These are phyloP conservation scores for Neolamprologus ventralis DNA, from an alignment of 2,113 vertebrate genomes.

Conservation along the genomic window DNA sequence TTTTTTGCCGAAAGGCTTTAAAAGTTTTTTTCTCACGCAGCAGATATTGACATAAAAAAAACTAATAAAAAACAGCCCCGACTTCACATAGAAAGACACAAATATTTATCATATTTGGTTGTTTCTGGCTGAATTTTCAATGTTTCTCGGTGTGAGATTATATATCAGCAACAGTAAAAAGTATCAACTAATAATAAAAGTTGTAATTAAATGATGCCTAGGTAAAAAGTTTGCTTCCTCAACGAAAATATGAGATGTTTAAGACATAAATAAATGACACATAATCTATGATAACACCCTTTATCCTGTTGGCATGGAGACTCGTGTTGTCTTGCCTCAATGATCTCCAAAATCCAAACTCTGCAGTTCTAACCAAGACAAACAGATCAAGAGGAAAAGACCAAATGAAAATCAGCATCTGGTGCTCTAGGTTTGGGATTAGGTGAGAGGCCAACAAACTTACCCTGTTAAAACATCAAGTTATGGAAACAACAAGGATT, in stretches of 20 bases:
- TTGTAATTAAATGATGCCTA: not conserved
- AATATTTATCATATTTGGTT: not conserved
- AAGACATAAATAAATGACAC: not conserved
- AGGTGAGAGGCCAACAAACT: not conserved
- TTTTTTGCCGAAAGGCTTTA: not conserved
- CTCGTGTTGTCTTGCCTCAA: not conserved
- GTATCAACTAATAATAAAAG: fast-evolving
- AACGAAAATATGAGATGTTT: fast-evolving
- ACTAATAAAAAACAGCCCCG: fast-evolving
- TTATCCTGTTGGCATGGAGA: not conserved
- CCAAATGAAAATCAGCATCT: not conserved
- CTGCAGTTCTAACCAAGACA: not conserved
- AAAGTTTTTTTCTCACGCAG: not conserved
- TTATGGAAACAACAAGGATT: not conserved
- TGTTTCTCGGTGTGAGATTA: not conserved
- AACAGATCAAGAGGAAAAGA: fast-evolving
- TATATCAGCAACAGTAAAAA: not conserved
- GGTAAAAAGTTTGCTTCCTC: not conserved
- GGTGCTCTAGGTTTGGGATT: not conserved
- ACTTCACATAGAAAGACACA: not conserved
- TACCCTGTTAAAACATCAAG: not conserved
- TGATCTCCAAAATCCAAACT: not conserved
- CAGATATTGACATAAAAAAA: not conserved
- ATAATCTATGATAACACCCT: not conserved
- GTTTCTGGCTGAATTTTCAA: not conserved